A percentile compares a stretch with the other conserved stretches of the same genome.
These are phyloP conservation scores for Pteruthius melanotis DNA, from an alignment of 2,113 vertebrate species.

Conservation along the genomic window DNA sequence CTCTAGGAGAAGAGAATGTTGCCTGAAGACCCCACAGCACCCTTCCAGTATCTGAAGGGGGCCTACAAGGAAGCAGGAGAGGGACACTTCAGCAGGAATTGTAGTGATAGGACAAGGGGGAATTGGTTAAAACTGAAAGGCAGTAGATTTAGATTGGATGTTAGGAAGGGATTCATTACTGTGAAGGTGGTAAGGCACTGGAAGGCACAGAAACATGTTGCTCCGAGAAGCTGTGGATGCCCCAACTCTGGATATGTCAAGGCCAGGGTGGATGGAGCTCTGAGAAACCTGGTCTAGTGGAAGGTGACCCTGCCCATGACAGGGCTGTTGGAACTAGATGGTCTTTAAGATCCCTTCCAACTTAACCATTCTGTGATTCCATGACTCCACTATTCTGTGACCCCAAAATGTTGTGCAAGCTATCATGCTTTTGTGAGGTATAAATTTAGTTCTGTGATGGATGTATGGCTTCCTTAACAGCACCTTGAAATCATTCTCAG, in stretches of 20 bases:
- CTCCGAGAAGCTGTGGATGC: background rate
- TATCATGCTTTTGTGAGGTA: background rate
- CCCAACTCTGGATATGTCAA: background rate
- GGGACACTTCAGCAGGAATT: background rate
- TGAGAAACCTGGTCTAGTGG: background rate
- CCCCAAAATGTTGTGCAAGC: background rate
- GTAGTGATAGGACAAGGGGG: too few relatives aligned
- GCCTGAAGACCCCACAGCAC: background rate
- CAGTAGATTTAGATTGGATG: fast-evolving
- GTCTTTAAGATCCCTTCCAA: background rate
- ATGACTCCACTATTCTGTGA: background rate
- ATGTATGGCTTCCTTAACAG: background rate
- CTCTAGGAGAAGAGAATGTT: background rate
- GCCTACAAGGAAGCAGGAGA: background rate
- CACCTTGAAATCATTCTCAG: background rate
- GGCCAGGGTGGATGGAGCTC: background rate
- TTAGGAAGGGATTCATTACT: background rate
- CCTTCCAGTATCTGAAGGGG: background rate
- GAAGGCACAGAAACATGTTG: background rate
- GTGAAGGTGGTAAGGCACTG: background rate
- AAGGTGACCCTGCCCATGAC: too few relatives aligned
- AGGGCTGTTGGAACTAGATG: too few relatives aligned
- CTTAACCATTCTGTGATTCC: background rate
- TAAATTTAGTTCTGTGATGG: background rate
- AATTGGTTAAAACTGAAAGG: background rate